Percentiles rank a stretch among this genome's conserved stretches.
Evolutionary conservation across 2,113 vertebrate genomes (phyloP).

Genomic region (Notothenia coriiceps): DNA sequence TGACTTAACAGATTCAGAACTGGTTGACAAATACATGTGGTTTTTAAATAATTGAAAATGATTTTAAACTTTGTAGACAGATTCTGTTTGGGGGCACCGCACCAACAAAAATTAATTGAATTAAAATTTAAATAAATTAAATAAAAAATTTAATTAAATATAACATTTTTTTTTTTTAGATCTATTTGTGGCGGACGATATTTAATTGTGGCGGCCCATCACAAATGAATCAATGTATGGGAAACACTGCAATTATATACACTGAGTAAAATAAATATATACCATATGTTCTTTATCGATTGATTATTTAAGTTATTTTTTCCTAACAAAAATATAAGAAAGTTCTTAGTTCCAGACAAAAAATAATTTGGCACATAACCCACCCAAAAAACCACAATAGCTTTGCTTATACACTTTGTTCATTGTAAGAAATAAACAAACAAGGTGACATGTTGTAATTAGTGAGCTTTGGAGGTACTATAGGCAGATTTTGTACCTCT

Average conservation of each 20-base stretch:
- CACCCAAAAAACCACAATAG: too few relatives aligned
- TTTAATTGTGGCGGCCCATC: too few relatives aligned
- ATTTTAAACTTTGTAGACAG: background rate
- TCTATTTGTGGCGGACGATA: too few relatives aligned
- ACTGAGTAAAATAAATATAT: too few relatives aligned
- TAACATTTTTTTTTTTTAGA: too few relatives aligned
- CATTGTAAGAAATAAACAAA: background rate
- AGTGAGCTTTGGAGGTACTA: background rate
- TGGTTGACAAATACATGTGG: background rate
- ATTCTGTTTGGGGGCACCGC: too few relatives aligned
- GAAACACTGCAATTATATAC: too few relatives aligned
- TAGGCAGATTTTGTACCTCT: background rate
- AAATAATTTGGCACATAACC: background rate
- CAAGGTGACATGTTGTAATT: background rate
- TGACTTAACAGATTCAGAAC: background rate
- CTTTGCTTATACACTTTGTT: background rate
- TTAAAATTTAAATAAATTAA: too few relatives aligned
- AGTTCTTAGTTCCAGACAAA: background rate
- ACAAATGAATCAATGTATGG: too few relatives aligned
- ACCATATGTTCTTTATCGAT: too few relatives aligned
- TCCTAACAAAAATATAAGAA: background rate
- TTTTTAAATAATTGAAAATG: background rate
- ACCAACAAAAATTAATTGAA: too few relatives aligned
- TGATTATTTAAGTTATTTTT: background rate
- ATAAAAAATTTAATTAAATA: too few relatives aligned